A percentile compares a stretch with the other conserved stretches of the same genome.
phyloP scores from a whole-genome alignment of 2,113 vertebrate species.

The Oryzias celebensis region DNA sequence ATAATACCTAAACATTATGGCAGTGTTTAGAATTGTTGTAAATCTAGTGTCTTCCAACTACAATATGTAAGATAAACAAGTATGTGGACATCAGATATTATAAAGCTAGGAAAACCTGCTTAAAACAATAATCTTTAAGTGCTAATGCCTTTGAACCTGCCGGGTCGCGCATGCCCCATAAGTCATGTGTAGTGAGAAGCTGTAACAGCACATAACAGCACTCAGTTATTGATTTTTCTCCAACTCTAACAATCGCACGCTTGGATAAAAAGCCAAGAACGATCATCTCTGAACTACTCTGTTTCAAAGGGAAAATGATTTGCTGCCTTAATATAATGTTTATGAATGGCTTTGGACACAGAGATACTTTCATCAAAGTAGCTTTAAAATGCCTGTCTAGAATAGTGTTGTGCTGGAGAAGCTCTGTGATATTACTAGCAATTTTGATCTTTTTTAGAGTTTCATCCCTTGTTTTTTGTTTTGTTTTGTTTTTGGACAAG shows the following conservation, averaged over 20 bases:
- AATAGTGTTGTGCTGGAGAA: too few relatives aligned
- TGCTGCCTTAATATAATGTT: conserved; percentile 10
- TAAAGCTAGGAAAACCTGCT: conserved; percentile 16
- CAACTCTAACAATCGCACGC: neutral
- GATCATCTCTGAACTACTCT: conserved; percentile 18
- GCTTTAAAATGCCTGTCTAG: too few relatives aligned
- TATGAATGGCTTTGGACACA: conserved; percentile 27
- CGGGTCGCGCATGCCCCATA: conserved; percentile 31
- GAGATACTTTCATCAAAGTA: neutral
- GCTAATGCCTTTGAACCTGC: conserved; percentile 35
- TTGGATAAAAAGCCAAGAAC: neutral
- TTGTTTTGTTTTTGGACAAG: too few relatives aligned
- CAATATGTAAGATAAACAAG: too few relatives aligned
- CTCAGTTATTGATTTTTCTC: conserved; percentile 4
- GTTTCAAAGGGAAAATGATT: conserved; percentile 7
- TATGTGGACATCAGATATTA: conserved; percentile 1
- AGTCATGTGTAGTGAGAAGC: conserved; percentile 8
- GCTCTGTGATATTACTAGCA: too few relatives aligned
- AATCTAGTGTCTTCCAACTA: too few relatives aligned
- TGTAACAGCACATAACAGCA: neutral
- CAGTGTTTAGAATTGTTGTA: too few relatives aligned
- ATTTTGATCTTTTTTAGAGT: too few relatives aligned
- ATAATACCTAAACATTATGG: too few relatives aligned
- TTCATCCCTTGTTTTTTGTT: too few relatives aligned
- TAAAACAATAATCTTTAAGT: conserved; percentile 28